A percentile compares a stretch with the other conserved stretches of the same genome.
Conservation (phyloP, 2,888 invertebrate species). For the Serrognathus titanus region DNA sequence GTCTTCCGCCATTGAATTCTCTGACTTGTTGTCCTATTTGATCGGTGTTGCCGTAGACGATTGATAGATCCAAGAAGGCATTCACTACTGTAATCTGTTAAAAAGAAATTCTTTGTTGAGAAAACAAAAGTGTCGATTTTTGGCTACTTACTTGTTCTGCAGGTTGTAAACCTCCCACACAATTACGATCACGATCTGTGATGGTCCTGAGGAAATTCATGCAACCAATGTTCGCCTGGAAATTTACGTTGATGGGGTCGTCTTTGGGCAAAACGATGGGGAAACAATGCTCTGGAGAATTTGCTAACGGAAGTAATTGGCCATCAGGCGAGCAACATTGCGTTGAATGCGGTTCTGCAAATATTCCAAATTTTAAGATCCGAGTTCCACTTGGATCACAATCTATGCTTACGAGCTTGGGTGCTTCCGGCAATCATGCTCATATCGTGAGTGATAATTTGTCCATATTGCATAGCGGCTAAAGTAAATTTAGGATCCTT, state of each 20-base stretch:
- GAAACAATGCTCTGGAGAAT: conserved; percentile 51
- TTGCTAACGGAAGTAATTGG: conserved; percentile 49
- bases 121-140: neutral
- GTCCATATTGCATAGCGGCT: conserved; percentile 76
- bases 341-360: conserved; percentile 56
- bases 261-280: conserved; percentile 55
- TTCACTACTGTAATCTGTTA: conserved; percentile 64
- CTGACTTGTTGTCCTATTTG: conserved; percentile 64
- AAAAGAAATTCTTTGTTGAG: neutral
- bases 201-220: conserved; percentile 71
- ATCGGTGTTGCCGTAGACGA: conserved; percentile 75
- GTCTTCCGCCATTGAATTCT: conserved; percentile 64
- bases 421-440: conserved; percentile 68
- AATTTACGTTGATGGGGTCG: conserved; percentile 57
- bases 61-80: conserved; percentile 72
- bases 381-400: neutral
- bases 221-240: conserved; percentile 57
- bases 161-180: conserved; percentile 59
- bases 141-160: conserved; percentile 64
- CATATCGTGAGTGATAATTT: conserved; percentile 78
- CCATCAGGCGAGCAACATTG: conserved; percentile 62
- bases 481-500: conserved; percentile 72
- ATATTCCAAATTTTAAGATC: neutral
- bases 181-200: conserved; percentile 64
- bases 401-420: conserved; percentile 66